A percentile compares a stretch with the other conserved stretches of the same genome.
These are phyloP conservation scores for Thomomys bottae DNA, from an alignment of 2,113 vertebrate species.

Conservation along the genomic window DNA sequence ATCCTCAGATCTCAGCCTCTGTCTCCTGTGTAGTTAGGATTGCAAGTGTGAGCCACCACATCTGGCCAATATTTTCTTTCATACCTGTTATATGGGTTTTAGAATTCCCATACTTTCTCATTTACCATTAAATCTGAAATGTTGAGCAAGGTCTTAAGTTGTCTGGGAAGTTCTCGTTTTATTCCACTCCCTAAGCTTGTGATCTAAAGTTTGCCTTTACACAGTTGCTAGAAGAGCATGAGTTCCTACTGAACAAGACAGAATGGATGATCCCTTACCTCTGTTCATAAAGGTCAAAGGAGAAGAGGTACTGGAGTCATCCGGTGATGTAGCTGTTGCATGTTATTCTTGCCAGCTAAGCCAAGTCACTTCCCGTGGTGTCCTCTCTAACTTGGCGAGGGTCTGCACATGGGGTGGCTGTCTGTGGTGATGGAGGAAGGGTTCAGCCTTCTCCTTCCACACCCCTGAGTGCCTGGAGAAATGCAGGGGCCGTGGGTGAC, in stretches of 20 bases:
- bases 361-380: no score
- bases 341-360: neutral
- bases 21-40: no score
- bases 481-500: neutral
- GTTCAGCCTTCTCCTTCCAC: neutral
- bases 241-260: neutral
- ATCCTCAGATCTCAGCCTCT: no score
- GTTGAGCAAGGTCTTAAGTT: neutral
- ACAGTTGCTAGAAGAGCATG: neutral
- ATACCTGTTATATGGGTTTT: neutral
- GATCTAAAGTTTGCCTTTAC: neutral
- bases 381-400: neutral
- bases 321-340: neutral
- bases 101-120: constrained; percentile 29
- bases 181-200: neutral
- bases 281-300: neutral
- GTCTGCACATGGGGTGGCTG: neutral
- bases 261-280: neutral
- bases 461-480: neutral
- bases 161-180: neutral
- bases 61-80: neutral
- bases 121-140: neutral
- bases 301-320: neutral
- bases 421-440: neutral
- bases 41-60: no score